Base-by-base conservation (phyloP, 2,888 invertebrate species). In the Drosophila affinis region DNA sequence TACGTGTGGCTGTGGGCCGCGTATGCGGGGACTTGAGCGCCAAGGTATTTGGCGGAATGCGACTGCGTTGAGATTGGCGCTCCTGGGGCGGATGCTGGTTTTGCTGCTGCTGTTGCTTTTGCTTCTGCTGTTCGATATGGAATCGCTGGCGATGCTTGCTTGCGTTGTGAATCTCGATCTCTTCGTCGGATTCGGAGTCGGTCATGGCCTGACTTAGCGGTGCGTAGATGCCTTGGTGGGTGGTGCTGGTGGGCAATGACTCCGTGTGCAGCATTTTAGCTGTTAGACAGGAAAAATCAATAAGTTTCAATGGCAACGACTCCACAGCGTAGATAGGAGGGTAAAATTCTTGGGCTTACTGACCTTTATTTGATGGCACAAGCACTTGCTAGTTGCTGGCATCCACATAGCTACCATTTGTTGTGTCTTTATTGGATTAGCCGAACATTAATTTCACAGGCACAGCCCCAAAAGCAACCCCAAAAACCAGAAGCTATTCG, bases 171-270 rank as follows among this genome's bases (percentile, higher is more conserved):
- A 87, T 87, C 57, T 88, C 88, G 34, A 88, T 86, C 84, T 96
- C 96, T 86, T 95, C 96, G 86, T 96, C 96, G 0, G 96, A 96
- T 84, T 96, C 95, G 0, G 96, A 95, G 91, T 96, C 96, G 62
- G 96, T 94, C 81, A 96, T 93, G 77, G 95, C 94, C 93, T 96
- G 96, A 74, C 96, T 96, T 87, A 96, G 91, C 63, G 96, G 96
- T 84, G 96, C 94, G 91, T 96, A 96, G 85, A 94, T 94, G 79
- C 93, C 93, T 91, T 93, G 93, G 63, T 90, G 89, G 62, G 65
- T 70, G 48, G 24, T 47, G 39, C 39, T 39, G 24, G 32, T 72
- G 68, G 92, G 91, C 74, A 88, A 58, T 74, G 89, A 88, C 81
- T 92, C 91, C 84, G 90, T 89, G 87, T 91, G 90, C 71, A 91